Percentiles rank a stretch among this genome's conserved stretches.
phyloP scores from a whole-genome alignment of 2,888 invertebrate species.

The Onchidella celtica region DNA sequence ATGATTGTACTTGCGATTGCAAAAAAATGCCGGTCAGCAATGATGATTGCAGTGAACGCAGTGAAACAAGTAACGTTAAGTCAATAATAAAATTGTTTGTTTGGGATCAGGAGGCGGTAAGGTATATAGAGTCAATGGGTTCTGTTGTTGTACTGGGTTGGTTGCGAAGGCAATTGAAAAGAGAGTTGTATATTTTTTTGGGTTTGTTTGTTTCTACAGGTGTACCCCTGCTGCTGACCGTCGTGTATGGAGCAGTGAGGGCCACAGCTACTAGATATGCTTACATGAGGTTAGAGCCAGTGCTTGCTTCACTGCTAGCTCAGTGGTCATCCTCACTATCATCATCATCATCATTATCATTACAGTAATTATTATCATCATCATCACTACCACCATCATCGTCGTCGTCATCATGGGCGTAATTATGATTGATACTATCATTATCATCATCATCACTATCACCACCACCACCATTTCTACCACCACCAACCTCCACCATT shows the following conservation, averaged over 20 bases:
- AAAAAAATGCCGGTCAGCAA: no score
- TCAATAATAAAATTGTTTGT: no score
- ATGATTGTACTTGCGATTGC: no score
- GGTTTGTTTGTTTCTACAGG: conserved; percentile 55
- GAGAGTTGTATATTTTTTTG: no score
- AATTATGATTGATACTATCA: not conserved
- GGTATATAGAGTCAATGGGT: no score
- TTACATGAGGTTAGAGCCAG: conserved; percentile 49
- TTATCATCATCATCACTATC: not conserved
- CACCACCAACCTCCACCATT: no score
- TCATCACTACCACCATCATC: not conserved
- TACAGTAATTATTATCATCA: not conserved
- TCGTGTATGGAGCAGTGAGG: conserved; percentile 61
- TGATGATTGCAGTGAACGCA: no score
- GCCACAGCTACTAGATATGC: conserved; percentile 47
- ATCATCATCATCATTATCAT: no score
- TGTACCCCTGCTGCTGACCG: conserved; percentile 58
- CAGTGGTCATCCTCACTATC: not conserved
- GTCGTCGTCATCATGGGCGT: not conserved
- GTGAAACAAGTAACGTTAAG: no score
- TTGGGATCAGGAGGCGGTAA: no score
- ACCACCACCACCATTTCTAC: not conserved
- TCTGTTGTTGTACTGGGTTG: no score
- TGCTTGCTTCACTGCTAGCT: not conserved
- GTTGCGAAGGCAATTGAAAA: no score